These are phyloP conservation scores for Hirtodrosophila duncani DNA, from an alignment of 2,888 invertebrate genomes.

Conservation along the genomic window DNA sequence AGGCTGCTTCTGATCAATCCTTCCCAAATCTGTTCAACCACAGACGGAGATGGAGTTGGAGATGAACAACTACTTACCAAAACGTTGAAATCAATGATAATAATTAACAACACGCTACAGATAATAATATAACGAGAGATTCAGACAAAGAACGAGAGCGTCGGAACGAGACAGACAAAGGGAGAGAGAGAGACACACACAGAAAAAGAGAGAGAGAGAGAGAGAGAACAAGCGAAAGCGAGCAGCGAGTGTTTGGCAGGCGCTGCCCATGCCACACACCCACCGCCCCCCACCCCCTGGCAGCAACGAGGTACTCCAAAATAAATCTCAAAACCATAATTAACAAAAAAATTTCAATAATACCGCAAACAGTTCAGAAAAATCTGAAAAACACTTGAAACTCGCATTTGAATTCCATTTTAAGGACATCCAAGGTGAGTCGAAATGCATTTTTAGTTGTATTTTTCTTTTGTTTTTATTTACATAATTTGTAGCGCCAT, in stretches of 20 bases:
- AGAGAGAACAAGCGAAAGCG: not conserved
- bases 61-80: too few relatives aligned
- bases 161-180: not conserved
- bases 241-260: too few relatives aligned
- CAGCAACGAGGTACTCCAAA: slow-evolving; percentile 64
- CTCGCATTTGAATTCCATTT: slow-evolving; percentile 27
- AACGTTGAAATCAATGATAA: too few relatives aligned
- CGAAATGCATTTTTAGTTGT: too few relatives aligned
- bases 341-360: slow-evolving; percentile 62
- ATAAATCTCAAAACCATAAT: slow-evolving; percentile 35
- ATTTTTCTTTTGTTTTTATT: too few relatives aligned
- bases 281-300: slow-evolving; percentile 14
- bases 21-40: not conserved
- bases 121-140: too few relatives aligned
- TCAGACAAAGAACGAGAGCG: too few relatives aligned
- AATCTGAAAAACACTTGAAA: slow-evolving; percentile 30
- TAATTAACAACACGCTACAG: too few relatives aligned
- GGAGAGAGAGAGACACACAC: too few relatives aligned
- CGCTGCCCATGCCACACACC: slow-evolving; percentile 15
- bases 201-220: not conserved
- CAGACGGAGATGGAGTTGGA: not conserved
- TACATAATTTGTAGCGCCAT: too few relatives aligned
- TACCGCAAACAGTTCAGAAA: slow-evolving; percentile 37
- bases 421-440: too few relatives aligned
- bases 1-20: slow-evolving; percentile 1